Evolutionary conservation across 2,113 vertebrate species (phyloP).

Genomic region (Monarcha castaneiventris): DNA sequence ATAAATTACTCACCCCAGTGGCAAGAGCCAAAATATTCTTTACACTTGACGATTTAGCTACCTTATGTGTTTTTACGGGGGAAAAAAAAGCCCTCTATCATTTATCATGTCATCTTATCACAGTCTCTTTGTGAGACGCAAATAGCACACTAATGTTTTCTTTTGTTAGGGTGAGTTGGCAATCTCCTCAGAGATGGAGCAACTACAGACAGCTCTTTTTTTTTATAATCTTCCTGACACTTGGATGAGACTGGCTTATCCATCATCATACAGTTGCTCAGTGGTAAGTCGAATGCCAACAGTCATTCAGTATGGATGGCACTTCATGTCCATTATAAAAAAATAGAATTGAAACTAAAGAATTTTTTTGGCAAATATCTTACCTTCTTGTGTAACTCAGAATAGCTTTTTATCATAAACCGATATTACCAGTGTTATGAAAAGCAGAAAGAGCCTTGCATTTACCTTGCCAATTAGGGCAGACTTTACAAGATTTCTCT

Average conservation of each 20-base stretch:
- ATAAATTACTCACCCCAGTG: constrained; percentile 58
- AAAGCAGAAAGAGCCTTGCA: constrained; percentile 35
- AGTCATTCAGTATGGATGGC: constrained; percentile 70
- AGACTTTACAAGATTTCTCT: constrained; percentile 29
- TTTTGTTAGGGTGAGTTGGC: constrained; percentile 96
- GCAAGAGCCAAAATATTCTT: constrained; percentile 67
- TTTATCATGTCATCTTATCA: constrained; percentile 97
- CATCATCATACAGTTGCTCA: constrained; percentile 84
- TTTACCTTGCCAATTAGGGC: constrained; percentile 28
- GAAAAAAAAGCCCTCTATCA: constrained; percentile 71
- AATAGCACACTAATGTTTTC: constrained; percentile 95
- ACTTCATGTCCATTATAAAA: constrained; percentile 68
- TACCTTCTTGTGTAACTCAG: constrained; percentile 36
- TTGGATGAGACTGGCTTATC: constrained; percentile 88
- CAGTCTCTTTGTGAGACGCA: constrained; percentile 82
- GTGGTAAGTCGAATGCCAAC: constrained; percentile 74
- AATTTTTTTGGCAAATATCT: constrained; percentile 60
- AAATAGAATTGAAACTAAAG: constrained; percentile 40
- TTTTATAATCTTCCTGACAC: constrained; percentile 90
- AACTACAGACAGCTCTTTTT: constrained; percentile 90
- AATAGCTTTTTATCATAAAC: constrained; percentile 53
- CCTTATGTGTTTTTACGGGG: constrained; percentile 78
- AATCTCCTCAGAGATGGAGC: constrained; percentile 91
- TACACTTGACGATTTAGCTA: constrained; percentile 67
- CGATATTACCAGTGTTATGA: constrained; percentile 31